Base-by-base conservation (phyloP, 2,888 invertebrate species). In the Galerucella calmariensis region DNA sequence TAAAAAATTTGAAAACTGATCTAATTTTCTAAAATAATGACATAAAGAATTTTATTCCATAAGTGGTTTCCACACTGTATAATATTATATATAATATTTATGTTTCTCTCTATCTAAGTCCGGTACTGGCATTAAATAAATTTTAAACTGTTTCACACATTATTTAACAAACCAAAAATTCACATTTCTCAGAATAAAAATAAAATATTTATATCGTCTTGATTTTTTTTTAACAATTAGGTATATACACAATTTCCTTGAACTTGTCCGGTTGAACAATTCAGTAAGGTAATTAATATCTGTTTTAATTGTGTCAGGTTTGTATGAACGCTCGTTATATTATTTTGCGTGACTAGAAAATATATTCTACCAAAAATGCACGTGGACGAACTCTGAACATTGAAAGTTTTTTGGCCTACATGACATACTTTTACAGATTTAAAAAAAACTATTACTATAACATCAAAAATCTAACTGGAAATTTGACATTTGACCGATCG, bases 181-280 rank as follows among this genome's bases (percentile, higher is more conserved):
- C 6, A 51, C 51, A 16, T 63, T 44, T 44, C 44, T 5, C 3
- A 63, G 27, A 35, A 24, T 24, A 35, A 61, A 61, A 61, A 61
- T 61, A 14, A 16, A 24, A 24, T n/a, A n/a, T 51, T 48, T 46
- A 48, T 2, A 51, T n/a, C 6, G 51, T 51, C 51, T 51, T 8
- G n/a, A 51, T 51, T 51, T 51, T n/a, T 14, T 14, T 51, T 41
- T 1, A 51, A 51, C n/a, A 35, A 62, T 62, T 62, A 20, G 20
- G 20, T 20, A 20, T 20, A 41, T 62, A 16, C 35, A 35, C 8
- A 41, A 62, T 35, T 35, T 62, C 62, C 16, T 44, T 44, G 62
- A 62, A 62, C 44, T 62, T 62, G 35, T 59, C 59, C 8, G 59
- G 27, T 59, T 27, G 12, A 59, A 59, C 59, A 59, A 59, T 59